These are phyloP conservation scores for Columbina picui DNA, from an alignment of 2,113 vertebrate genomes.

Conservation along the genomic window DNA sequence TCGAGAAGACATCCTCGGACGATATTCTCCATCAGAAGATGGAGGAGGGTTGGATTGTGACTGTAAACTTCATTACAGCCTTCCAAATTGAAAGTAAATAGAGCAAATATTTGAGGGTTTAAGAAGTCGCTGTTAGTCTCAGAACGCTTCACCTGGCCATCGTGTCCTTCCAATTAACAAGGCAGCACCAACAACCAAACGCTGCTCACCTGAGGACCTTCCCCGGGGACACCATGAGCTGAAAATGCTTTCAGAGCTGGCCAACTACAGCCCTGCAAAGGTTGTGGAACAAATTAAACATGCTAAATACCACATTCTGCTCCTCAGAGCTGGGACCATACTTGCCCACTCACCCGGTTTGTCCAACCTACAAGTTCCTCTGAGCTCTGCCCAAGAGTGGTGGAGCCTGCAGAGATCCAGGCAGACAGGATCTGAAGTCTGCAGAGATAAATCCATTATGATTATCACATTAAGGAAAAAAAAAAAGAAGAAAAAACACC, in stretches of 20 bases:
- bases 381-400: background rate
- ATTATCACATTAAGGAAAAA: background rate
- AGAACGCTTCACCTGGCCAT: background rate
- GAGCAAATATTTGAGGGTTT: background rate
- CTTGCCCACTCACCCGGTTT: background rate
- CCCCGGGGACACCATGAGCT: background rate
- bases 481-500: background rate
- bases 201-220: background rate
- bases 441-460: constrained; percentile 4
- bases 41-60: background rate
- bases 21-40: background rate
- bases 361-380: background rate
- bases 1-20: background rate
- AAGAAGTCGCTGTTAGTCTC: background rate
- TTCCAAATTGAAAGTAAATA: background rate
- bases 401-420: background rate
- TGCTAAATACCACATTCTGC: background rate
- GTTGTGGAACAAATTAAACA: background rate
- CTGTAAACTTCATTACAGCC: background rate
- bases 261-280: background rate
- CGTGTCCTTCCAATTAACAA: background rate
- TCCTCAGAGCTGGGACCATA: background rate
- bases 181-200: background rate
- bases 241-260: background rate
- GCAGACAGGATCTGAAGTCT: background rate